These are phyloP conservation scores for Athalia rosae DNA, from an alignment of 2,888 invertebrate species.

Conservation along the genomic window DNA sequence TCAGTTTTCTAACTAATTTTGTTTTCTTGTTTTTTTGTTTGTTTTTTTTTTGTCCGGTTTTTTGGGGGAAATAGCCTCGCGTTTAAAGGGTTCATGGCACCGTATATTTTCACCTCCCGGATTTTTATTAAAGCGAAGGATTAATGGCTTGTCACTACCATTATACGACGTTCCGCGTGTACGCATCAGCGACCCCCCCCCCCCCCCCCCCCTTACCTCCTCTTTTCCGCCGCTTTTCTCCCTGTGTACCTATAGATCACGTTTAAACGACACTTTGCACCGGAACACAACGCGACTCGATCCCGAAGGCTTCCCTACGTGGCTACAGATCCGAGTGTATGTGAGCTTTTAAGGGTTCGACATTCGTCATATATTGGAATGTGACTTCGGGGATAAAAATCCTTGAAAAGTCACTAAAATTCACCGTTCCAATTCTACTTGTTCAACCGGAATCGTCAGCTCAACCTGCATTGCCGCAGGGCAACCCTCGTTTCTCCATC, in stretches of 20 bases:
- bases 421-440: slow-evolving; percentile 24
- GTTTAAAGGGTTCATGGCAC: slow-evolving; percentile 48
- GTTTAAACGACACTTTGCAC: slow-evolving; percentile 49
- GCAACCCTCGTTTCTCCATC: too few species aligned
- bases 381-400: not conserved
- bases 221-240: slow-evolving; percentile 25
- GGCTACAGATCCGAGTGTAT: slow-evolving; percentile 2
- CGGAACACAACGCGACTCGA: slow-evolving; percentile 37
- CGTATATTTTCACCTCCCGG: slow-evolving; percentile 44
- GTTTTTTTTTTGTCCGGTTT: not conserved
- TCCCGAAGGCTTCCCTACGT: not conserved
- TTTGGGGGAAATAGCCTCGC: slow-evolving; percentile 45
- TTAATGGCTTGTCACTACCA: slow-evolving; percentile 53
- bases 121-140: slow-evolving; percentile 49
- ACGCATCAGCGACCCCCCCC: not conserved
- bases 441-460: slow-evolving; percentile 30
- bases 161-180: not conserved
- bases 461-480: not conserved
- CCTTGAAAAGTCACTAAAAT: slow-evolving; percentile 25
- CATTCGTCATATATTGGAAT: not conserved
- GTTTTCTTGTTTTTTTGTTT: not conserved
- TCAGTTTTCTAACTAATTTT: too few species aligned
- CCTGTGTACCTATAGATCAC: slow-evolving; percentile 39
- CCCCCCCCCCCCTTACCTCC: not conserved
- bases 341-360: not conserved